These are phyloP conservation scores for Lepeophtheirus nordmannii DNA, from an alignment of 2,888 invertebrate species.

Conservation along the genomic window DNA sequence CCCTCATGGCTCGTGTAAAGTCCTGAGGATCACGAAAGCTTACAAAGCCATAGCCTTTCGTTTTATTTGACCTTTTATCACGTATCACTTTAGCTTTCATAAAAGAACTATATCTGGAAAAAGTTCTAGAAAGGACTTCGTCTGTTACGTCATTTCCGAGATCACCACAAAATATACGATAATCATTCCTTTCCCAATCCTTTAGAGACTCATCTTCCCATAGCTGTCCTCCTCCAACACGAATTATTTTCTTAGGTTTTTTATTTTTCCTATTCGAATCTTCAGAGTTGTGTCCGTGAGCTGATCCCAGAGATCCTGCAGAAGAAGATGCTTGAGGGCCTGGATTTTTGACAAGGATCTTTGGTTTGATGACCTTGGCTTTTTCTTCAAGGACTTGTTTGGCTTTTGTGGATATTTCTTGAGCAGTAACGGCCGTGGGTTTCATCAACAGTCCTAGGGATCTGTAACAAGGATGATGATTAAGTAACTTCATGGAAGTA, in stretches of 20 bases:
- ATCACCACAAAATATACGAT: slow-evolving; percentile 93
- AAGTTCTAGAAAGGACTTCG: slow-evolving; percentile 85
- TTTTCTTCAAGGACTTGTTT: slow-evolving; percentile 1
- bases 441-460: background rate
- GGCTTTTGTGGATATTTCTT: background rate
- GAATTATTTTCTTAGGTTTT: slow-evolving; percentile 55
- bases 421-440: background rate
- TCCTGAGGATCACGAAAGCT: slow-evolving; percentile 95
- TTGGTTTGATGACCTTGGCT: background rate
- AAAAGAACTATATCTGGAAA: slow-evolving; percentile 84
- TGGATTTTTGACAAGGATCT: background rate
- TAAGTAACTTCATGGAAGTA: background rate
- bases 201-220: slow-evolving; percentile 89
- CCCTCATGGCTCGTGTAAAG: slow-evolving; percentile 74
- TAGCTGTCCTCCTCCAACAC: slow-evolving; percentile 79
- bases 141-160: slow-evolving; percentile 97
- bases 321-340: slow-evolving; percentile 1
- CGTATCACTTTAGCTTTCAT: slow-evolving; percentile 84
- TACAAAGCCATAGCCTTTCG: slow-evolving; percentile 96
- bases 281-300: background rate
- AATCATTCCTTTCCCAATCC: slow-evolving; percentile 77
- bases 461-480: background rate
- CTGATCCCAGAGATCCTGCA: background rate
- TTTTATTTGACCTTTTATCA: slow-evolving; percentile 91
- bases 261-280: slow-evolving; percentile 33